Evolutionary conservation across 2,797 vertebrate species (phyloP).

Genomic region (Onychomys torridus): DNA sequence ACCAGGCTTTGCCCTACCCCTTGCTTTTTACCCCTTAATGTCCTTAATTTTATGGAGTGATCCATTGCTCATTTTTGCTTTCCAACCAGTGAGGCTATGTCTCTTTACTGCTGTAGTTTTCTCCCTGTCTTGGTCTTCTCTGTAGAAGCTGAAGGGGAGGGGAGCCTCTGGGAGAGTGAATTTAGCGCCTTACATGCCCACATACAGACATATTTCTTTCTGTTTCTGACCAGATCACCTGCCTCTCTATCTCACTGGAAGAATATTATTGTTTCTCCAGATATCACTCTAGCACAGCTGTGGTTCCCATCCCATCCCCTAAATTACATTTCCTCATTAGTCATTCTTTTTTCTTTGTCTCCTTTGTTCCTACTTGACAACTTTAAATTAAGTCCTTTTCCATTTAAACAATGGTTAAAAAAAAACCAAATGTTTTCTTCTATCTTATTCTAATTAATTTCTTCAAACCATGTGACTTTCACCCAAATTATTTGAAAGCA

Average conservation of each 20-base stretch:
- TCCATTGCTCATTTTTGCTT: not conserved
- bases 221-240: not conserved
- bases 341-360: not conserved
- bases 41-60: not conserved
- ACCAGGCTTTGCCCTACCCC: not conserved
- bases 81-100: not conserved
- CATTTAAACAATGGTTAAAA: not conserved
- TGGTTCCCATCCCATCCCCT: not conserved
- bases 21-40: not conserved
- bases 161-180: not conserved
- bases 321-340: not conserved
- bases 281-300: not conserved
- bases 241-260: not conserved
- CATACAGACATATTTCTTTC: not conserved
- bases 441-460: not conserved
- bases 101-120: too few species aligned
- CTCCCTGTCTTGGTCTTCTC: not conserved
- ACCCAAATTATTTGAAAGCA: slow-evolving; percentile 17
- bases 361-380: not conserved
- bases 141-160: not conserved
- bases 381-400: not conserved
- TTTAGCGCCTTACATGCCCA: not conserved
- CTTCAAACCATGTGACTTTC: not conserved
- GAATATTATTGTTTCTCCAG: not conserved
- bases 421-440: not conserved